Base-by-base conservation (phyloP, 2,888 invertebrate genomes). In the Temnothorax unifasciatus region DNA sequence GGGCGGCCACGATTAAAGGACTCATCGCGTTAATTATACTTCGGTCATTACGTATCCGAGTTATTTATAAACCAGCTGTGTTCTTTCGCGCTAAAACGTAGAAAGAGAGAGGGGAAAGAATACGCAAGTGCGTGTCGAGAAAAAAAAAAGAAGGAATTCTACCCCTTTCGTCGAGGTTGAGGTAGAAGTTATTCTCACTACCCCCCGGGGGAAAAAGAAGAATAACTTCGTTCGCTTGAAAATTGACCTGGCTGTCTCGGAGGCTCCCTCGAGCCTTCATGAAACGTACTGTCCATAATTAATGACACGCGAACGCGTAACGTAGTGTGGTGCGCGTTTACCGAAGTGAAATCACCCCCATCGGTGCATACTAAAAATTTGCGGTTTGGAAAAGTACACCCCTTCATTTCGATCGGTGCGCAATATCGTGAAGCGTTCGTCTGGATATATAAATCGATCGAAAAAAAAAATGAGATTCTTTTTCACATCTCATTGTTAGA, bases 181-280 rank as follows among this genome's bases (percentile, higher is more conserved):
- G 64, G 76, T 74, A 83, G 41, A 82, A 86, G 79, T 77, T 85
- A 85, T 71, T 50, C 64, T 57, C 73, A 21, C 63, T 41, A 34
- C 34, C n/a, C 15, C 44, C 29, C 13, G 25, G 74, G 25, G 15
- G 18, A 59, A 79, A 69, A 69, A 71, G 44, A 66, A 25, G 25
- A 57, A 71, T 21, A 38, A 64, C 52, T 41, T 64, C 25, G 57
- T 77, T 54, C 68, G 25, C 52, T 41, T 57, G 69, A 21, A 79
- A 79, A 79, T 57, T 79, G 57, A 79, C 73, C 57, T 71, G 41
- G 52, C 76, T 52, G 52, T 64, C 52, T 52, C 71, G 54, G 25
- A 34, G 18, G 6, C n/a, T 59, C 73, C 57, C 79, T 21, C 71
- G 71, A 41, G 71, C 44, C 29, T 79, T 79, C 29, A 21, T 59